Percentiles rank a stretch among this genome's conserved stretches.
These are phyloP conservation scores for Thyatira batis DNA, from an alignment of 2,888 invertebrate species.

Conservation along the genomic window DNA sequence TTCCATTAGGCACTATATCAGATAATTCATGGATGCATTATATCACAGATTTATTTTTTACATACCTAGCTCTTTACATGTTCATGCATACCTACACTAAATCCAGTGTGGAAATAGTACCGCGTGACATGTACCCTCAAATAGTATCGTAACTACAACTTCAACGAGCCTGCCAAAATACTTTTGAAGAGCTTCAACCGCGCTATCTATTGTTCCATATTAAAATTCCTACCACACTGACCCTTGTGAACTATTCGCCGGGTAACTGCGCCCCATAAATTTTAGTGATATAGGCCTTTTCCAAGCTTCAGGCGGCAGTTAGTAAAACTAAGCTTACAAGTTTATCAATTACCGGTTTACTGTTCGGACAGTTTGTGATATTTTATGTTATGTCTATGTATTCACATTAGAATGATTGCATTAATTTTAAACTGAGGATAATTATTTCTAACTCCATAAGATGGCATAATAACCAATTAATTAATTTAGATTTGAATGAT, in stretches of 20 bases:
- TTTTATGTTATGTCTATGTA: background rate
- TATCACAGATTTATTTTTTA: no score
- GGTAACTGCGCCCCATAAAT: slow-evolving; percentile 20
- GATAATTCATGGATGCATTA: no score
- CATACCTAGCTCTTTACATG: no score
- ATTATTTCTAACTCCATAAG: no score
- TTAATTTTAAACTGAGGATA: background rate
- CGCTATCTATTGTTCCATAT: background rate
- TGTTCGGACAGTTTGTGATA: background rate
- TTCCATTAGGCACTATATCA: no score
- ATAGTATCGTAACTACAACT: background rate
- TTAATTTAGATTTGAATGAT: no score
- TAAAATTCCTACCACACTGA: slow-evolving; percentile 5
- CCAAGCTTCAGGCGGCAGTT: slow-evolving; percentile 10
- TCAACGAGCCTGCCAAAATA: background rate
- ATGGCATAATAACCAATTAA: no score
- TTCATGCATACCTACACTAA: no score
- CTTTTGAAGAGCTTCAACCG: background rate
- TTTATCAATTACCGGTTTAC: slow-evolving; percentile 22
- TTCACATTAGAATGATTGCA: no score
- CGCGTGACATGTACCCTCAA: no score
- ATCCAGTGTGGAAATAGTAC: no score
- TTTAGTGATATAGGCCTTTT: slow-evolving; percentile 19
- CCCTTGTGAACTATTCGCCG: slow-evolving; percentile 11
- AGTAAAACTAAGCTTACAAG: slow-evolving; percentile 17